Evolutionary conservation across 2,113 vertebrate species (phyloP).

Genomic region (Oreochromis tanganicae): DNA sequence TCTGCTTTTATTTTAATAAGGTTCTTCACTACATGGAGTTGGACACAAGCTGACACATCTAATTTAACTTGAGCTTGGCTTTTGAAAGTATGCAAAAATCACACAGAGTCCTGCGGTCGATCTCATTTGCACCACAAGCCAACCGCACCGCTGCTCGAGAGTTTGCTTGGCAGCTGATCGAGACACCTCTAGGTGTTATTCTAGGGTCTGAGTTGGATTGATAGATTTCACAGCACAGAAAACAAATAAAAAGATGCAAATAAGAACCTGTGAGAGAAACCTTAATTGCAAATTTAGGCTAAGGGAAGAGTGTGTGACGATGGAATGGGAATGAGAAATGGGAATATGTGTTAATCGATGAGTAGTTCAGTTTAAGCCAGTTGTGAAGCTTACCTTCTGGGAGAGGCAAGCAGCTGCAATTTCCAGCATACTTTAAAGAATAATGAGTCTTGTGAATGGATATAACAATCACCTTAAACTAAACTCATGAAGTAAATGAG

Average conservation of each 20-base stretch:
- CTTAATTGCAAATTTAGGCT: neutral
- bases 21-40: neutral
- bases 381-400: neutral
- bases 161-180: neutral
- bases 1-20: neutral
- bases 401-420: neutral
- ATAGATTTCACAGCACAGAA: neutral
- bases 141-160: neutral
- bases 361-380: neutral
- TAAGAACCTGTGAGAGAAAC: neutral
- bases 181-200: neutral
- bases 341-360: neutral
- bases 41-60: neutral
- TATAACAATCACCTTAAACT: neutral
- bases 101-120: neutral
- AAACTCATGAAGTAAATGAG: neutral
- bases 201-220: neutral
- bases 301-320: neutral
- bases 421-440: neutral
- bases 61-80: neutral
- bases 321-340: neutral
- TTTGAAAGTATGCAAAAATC: neutral
- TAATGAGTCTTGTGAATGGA: neutral
- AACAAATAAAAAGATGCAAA: neutral
- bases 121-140: neutral